Conservation (phyloP, 2,888 invertebrate species). For the Ochropacha duplaris region DNA sequence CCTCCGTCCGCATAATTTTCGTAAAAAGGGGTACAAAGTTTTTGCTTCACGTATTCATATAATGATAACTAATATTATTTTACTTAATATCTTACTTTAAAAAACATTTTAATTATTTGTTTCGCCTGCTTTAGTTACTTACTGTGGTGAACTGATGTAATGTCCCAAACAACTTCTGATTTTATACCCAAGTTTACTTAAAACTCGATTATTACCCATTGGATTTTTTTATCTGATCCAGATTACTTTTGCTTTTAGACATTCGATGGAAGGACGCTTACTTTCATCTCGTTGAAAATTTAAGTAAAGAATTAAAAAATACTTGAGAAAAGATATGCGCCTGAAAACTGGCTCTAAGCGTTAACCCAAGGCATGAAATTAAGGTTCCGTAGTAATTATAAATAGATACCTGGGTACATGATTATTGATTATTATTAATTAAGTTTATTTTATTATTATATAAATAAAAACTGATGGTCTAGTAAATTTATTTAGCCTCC, state of each 20-base stretch:
- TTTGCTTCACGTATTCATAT: no score
- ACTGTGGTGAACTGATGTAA: slow-evolving; percentile 30
- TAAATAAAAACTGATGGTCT: no score
- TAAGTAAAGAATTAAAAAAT: slow-evolving; percentile 10
- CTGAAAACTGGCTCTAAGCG: neutral
- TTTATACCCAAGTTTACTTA: slow-evolving; percentile 35
- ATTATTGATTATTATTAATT: no score
- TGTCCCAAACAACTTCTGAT: slow-evolving; percentile 18
- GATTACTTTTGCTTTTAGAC: slow-evolving; percentile 19
- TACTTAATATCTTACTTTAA: slow-evolving; percentile 38
- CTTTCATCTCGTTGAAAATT: slow-evolving; percentile 34
- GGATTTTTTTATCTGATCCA: slow-evolving; percentile 28
- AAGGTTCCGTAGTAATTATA: neutral
- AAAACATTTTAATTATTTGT: slow-evolving; percentile 22
- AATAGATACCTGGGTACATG: no score
- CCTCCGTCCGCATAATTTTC: no score
- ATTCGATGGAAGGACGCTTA: slow-evolving; percentile 33
- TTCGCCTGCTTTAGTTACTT: slow-evolving; percentile 18
- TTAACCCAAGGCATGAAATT: neutral
- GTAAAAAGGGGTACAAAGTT: no score
- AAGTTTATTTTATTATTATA: no score
- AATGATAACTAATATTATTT: no score
- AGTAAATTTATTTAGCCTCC: no score
- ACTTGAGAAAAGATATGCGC: neutral
- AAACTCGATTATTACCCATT: slow-evolving; percentile 16